A percentile compares a stretch with the other conserved stretches of the same genome.
Evolutionary conservation across 2,888 invertebrate species (phyloP).

Genomic region (Baccha elongata): DNA sequence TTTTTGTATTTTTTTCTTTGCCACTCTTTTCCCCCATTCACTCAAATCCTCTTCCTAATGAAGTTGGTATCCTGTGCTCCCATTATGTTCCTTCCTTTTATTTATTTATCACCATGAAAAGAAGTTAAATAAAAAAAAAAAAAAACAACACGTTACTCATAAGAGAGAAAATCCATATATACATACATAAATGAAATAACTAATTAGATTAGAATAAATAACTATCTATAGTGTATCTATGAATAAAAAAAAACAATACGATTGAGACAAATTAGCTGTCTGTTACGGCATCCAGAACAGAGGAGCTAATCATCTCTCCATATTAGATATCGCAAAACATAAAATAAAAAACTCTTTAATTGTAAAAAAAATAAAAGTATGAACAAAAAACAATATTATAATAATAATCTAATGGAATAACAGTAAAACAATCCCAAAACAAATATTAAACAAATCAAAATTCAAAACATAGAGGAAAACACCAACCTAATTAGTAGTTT

Average conservation of each 20-base stretch:
- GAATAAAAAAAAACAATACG: slow-evolving; percentile 53
- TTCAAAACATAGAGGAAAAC: slow-evolving; percentile 57
- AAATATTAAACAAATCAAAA: slow-evolving; percentile 15
- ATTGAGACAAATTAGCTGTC: slow-evolving; percentile 54
- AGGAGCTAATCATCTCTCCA: slow-evolving; percentile 31
- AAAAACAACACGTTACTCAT: slow-evolving; percentile 57
- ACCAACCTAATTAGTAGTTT: slow-evolving; percentile 64
- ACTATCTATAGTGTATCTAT: slow-evolving; percentile 66
- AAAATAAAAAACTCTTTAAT: slow-evolving; percentile 53
- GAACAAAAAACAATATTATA: slow-evolving; percentile 35
- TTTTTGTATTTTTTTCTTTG: slow-evolving; percentile 20
- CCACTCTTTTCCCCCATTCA: background rate
- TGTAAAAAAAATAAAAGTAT: slow-evolving; percentile 52
- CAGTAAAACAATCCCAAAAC: slow-evolving; percentile 45
- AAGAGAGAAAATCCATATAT: slow-evolving; percentile 31
- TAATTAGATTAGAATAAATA: slow-evolving; percentile 67
- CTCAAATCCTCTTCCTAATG: background rate
- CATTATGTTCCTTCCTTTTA: slow-evolving; percentile 26
- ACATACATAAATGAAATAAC: slow-evolving; percentile 57
- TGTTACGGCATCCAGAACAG: slow-evolving; percentile 45
- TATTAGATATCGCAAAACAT: slow-evolving; percentile 36
- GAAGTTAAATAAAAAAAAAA: slow-evolving; percentile 36
- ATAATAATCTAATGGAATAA: slow-evolving; percentile 27
- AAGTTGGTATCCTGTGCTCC: slow-evolving; percentile 24
- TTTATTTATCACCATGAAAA: slow-evolving; percentile 54